Base-by-base conservation (phyloP, 2,888 invertebrate genomes). In the Lepidonotus clava region DNA sequence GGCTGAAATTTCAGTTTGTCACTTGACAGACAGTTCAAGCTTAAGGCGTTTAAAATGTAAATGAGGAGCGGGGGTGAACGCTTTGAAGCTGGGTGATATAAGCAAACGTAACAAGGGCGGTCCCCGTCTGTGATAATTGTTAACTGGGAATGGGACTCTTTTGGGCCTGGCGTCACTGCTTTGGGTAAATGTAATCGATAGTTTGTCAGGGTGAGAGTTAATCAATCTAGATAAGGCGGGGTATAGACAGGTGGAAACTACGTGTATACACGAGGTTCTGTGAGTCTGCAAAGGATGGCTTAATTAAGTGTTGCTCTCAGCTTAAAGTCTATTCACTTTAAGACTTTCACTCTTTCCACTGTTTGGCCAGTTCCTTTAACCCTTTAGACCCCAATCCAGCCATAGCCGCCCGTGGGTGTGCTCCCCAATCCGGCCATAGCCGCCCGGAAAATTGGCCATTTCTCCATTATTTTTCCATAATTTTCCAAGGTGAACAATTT, bases 11-110 rank as follows among this genome's bases (percentile, higher is more conserved):
- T 24, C 24, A 61, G 34, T 46, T 51, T 51, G 41, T 80, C 46
- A 24, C 46, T 80, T 80, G 80, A 80, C 46, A 80, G 80, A 80
- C 80, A 80, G 80, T 46, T 80, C 24, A 80, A 80, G 80, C 51
- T 41, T 8, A 51, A 80, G 51, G 41, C 80, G 80, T 80, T 80
- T 80, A 46, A 80, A 80, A 80, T 80, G 80, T 80, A 80, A 80
- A 80, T 80, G 80, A 80, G 80, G 14, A 28, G 40, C 6, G 76
- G 76, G 76, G 21, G 36, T 18, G 66, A 28, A 32, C 32, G 28
- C 80, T 80, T 46, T 80, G 21, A 24, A 28, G 46, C 18, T 14
- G 41, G 11, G 80, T 80, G 80, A 80, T 46, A 24, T 80, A 41
- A 80, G 80, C 40, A 46, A 24, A 46, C 51, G 80, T 46, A 80